Conservation (phyloP, 2,888 invertebrate species). For the Stenchaetothrips biformis region DNA sequence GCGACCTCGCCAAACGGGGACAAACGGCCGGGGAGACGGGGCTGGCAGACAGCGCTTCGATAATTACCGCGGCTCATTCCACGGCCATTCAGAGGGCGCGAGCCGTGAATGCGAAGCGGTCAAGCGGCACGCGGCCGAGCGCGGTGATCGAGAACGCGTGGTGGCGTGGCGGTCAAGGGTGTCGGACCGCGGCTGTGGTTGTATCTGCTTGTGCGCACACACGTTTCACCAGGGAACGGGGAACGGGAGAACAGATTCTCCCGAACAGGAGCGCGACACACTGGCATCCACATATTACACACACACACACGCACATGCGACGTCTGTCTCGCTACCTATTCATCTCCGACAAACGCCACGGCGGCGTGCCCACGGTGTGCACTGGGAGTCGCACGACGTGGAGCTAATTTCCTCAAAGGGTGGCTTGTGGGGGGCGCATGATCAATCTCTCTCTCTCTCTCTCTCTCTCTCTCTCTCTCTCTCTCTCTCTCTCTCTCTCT, state of each 20-base stretch:
- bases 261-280: too few species aligned
- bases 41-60: too few species aligned
- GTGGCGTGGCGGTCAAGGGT: not conserved
- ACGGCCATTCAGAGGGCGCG: too few species aligned
- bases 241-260: too few species aligned
- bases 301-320: not conserved
- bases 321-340: not conserved
- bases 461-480: not conserved
- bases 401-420: constrained; percentile 18
- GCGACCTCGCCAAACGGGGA: too few species aligned
- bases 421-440: not conserved
- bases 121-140: too few species aligned
- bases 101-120: too few species aligned
- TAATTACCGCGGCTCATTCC: too few species aligned
- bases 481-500: not conserved
- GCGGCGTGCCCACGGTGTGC: not conserved
- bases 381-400: not conserved
- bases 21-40: too few species aligned
- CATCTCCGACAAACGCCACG: not conserved
- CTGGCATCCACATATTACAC: not conserved
- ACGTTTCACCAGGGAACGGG: too few species aligned
- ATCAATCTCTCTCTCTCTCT: not conserved
- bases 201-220: too few species aligned
- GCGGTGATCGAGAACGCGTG: not conserved
- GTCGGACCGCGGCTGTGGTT: not conserved